These are phyloP conservation scores for Menidia menidia DNA, from an alignment of 2,797 vertebrate genomes.

Conservation along the genomic window DNA sequence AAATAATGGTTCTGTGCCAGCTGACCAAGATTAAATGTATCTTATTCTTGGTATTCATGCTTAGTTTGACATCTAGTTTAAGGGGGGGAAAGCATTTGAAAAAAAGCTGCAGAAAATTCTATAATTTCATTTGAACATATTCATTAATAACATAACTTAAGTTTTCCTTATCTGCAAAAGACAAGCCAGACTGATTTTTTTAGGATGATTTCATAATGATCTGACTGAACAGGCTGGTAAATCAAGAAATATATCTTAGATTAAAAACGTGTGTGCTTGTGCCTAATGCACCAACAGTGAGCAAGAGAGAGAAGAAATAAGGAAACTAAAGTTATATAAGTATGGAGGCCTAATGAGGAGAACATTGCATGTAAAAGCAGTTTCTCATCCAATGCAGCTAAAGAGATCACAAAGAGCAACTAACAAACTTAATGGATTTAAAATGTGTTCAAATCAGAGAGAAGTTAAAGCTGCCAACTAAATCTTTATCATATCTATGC, in stretches of 20 bases:
- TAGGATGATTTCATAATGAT: background rate
- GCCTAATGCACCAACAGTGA: background rate
- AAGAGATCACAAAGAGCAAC: background rate
- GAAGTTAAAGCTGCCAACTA: background rate
- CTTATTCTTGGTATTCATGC: conserved; percentile 49
- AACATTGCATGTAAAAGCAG: background rate
- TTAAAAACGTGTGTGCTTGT: background rate
- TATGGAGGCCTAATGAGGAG: background rate
- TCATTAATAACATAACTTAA: conserved; percentile 20
- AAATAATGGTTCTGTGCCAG: conserved; percentile 33
- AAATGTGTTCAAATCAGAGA: background rate
- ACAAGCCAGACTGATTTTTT: conserved; percentile 2
- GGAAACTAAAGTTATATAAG: background rate
- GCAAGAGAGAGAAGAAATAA: background rate
- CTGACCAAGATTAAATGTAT: conserved; percentile 45
- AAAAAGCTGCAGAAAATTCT: conserved; percentile 17
- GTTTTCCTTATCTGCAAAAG: conserved; percentile 6
- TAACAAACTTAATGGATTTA: background rate
- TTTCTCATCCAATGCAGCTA: background rate
- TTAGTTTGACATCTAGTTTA: conserved; percentile 39
- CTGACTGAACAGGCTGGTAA: background rate
- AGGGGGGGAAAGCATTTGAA: conserved; percentile 40
- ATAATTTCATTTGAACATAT: conserved; percentile 20
- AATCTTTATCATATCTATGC: background rate
- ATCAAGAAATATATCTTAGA: background rate